These are phyloP conservation scores for Atrichornis clamosus DNA, from an alignment of 2,113 vertebrate species.

Conservation along the genomic window DNA sequence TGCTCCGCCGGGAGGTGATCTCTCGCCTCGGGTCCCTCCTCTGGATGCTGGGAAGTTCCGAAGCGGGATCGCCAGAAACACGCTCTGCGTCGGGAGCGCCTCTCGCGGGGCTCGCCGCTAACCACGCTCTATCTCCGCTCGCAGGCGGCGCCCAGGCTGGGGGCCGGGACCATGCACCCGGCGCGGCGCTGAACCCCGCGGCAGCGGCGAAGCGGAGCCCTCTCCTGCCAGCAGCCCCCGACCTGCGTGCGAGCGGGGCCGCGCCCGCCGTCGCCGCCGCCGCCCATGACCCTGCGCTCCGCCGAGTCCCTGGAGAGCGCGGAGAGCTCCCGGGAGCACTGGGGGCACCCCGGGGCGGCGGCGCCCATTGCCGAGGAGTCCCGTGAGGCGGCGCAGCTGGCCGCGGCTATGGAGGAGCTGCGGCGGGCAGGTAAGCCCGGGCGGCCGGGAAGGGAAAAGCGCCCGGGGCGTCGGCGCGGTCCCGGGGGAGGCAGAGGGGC, in stretches of 20 bases:
- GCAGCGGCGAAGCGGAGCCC: neutral
- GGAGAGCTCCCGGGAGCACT: conserved; percentile 42
- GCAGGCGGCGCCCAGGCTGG: conserved; percentile 9
- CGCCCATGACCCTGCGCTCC: conserved; percentile 82
- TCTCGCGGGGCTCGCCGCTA: conserved; percentile 6
- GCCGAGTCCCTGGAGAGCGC: conserved; percentile 72
- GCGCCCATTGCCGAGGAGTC: neutral
- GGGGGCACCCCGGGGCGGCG: neutral
- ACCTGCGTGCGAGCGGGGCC: neutral
- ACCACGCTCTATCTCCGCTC: neutral
- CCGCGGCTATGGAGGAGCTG: conserved; percentile 79
- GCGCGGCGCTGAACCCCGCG: neutral
- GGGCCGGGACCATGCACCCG: neutral
- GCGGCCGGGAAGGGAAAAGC: neutral
- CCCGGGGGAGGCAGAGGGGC: neutral
- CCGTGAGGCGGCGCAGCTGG: conserved; percentile 73
- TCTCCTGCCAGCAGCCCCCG: neutral
- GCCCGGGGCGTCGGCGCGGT: neutral
- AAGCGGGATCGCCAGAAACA: neutral
- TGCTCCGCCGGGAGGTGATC: conserved; percentile 34
- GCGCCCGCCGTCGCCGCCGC: neutral
- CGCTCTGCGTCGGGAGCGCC: neutral
- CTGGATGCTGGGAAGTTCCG: conserved; percentile 40
- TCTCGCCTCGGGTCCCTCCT: conserved; percentile 15
- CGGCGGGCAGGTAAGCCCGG: conserved; percentile 73